phyloP scores from a whole-genome alignment of 2,113 vertebrate genomes.

The Phyllopteryx taeniolatus region DNA sequence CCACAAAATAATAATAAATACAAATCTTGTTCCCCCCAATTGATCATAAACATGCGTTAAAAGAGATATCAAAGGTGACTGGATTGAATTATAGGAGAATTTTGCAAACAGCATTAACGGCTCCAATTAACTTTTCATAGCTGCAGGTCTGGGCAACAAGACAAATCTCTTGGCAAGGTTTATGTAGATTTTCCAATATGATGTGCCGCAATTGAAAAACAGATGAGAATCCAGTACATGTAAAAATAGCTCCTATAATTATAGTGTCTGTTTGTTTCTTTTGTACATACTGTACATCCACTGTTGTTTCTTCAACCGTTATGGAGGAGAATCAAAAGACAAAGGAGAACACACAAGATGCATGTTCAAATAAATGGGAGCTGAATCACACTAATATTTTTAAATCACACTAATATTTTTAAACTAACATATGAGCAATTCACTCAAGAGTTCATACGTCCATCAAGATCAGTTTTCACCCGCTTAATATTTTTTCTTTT shows the following conservation, averaged over 20 bases:
- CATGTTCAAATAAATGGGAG: too few species aligned
- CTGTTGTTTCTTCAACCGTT: neutral
- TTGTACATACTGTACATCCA: neutral
- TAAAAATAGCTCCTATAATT: neutral
- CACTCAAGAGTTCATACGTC: neutral
- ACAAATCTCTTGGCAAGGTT: conserved; percentile 33
- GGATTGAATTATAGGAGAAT: conserved; percentile 52
- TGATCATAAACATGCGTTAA: conserved; percentile 62
- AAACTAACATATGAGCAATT: too few species aligned
- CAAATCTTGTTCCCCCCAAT: conserved; percentile 56
- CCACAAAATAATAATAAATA: conserved; percentile 63
- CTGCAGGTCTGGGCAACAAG: conserved; percentile 20
- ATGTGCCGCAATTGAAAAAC: neutral
- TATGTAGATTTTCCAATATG: conserved; percentile 33
- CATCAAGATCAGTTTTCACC: neutral
- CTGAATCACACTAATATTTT: too few species aligned
- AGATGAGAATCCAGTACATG: neutral
- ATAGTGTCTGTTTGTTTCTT: neutral
- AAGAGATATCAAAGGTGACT: conserved; percentile 64
- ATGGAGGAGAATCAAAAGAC: too few species aligned
- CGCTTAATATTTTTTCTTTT: neutral
- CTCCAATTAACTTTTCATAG: conserved; percentile 52
- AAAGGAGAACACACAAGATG: neutral
- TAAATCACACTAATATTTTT: too few species aligned
- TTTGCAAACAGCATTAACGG: conserved; percentile 52